Evolutionary conservation across 64 coral and sea anemone genomes (phyloP).

Genomic region (Montipora capricornis): DNA sequence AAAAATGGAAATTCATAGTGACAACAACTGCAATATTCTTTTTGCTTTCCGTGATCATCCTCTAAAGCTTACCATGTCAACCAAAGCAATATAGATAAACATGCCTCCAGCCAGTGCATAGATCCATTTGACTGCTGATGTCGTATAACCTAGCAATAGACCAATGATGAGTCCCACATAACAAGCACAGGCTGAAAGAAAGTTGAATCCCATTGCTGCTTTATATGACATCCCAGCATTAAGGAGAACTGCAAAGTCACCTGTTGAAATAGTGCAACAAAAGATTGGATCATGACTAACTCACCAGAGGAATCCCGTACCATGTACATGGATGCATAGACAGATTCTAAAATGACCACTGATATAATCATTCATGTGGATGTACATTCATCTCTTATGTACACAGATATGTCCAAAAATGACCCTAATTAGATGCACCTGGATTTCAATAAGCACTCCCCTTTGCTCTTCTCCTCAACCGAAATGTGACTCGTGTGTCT

Average conservation of each 20-base stretch:
- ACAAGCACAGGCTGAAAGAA: conserved; percentile 91
- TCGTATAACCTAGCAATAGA: conserved; percentile 91
- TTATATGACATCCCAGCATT: conserved; percentile 97
- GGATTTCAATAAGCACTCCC: no score
- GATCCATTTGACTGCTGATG: conserved; percentile 96
- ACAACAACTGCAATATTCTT: background rate
- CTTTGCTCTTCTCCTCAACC: no score
- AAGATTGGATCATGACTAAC: background rate
- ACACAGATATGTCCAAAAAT: no score
- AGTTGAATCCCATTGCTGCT: conserved; percentile 91
- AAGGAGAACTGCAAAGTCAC: conserved; percentile 98
- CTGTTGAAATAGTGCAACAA: conserved; percentile 36
- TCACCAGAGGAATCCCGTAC: no score
- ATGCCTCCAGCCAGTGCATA: conserved; percentile 95
- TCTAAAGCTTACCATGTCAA: conserved; percentile 86
- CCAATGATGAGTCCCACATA: conserved; percentile 90
- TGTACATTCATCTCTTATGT: no score
- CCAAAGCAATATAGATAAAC: conserved; percentile 97
- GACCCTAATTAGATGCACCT: no score
- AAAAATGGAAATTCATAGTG: background rate
- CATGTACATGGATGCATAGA: no score
- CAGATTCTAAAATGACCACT: no score
- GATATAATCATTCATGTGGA: no score
- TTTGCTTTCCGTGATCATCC: background rate
- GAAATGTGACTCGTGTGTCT: no score